phyloP scores from a whole-genome alignment of 1,140 invertebrate genomes.

The Drosophila bipectinata region DNA sequence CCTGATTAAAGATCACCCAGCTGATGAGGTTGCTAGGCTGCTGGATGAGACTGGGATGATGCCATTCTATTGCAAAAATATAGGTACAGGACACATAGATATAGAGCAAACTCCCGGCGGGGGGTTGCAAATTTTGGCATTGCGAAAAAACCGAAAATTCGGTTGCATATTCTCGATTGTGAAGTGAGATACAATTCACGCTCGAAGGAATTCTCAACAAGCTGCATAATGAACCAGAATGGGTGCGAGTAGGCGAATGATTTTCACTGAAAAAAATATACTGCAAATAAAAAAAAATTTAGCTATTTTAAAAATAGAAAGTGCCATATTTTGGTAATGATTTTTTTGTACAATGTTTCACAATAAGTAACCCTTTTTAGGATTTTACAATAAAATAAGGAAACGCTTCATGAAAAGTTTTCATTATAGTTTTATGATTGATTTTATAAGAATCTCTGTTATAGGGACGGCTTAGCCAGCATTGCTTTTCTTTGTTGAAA shows the following conservation, averaged over 20 bases:
- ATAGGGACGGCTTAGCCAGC: too few relatives aligned
- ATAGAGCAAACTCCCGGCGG: slow-evolving; percentile 33
- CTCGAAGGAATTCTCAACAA: slow-evolving; percentile 53
- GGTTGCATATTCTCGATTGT: slow-evolving; percentile 48
- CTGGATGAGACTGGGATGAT: neutral
- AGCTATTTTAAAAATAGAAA: too few relatives aligned
- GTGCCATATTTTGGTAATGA: too few relatives aligned
- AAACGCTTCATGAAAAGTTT: too few relatives aligned
- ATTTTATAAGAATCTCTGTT: too few relatives aligned
- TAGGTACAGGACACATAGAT: neutral
- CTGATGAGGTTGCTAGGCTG: slow-evolving; percentile 8
- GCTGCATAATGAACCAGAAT: slow-evolving; percentile 60
- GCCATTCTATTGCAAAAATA: slow-evolving; percentile 36
- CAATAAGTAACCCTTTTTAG: too few relatives aligned
- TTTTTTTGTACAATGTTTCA: too few relatives aligned
- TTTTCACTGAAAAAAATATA: slow-evolving; percentile 9
- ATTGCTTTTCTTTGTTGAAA: too few relatives aligned
- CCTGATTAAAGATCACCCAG: slow-evolving; percentile 63
- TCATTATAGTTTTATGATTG: too few relatives aligned
- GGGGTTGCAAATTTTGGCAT: slow-evolving; percentile 49
- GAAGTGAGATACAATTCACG: slow-evolving; percentile 55
- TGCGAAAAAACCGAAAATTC: slow-evolving; percentile 34
- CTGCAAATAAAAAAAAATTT: neutral
- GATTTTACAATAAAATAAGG: too few relatives aligned
- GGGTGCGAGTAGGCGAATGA: slow-evolving; percentile 47